Percentiles rank a stretch among this genome's conserved stretches.
phyloP scores from a whole-genome alignment of 2,888 invertebrate species.

The Xestobium rufovillosum region DNA sequence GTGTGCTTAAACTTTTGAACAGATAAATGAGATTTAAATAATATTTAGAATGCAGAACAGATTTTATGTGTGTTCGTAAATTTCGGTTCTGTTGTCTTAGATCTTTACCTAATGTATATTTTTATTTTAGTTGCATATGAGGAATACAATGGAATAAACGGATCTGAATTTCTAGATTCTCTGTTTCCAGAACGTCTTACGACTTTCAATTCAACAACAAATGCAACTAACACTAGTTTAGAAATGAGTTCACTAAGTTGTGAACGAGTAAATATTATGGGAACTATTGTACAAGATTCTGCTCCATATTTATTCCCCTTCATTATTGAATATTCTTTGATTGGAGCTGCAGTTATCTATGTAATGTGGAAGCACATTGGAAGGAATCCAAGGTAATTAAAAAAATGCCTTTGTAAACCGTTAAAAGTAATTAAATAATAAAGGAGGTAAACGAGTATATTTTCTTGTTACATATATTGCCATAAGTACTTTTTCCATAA shows the following conservation, averaged over 20 bases:
- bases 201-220: conserved; percentile 34
- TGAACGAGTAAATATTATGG: conserved; percentile 83
- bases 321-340: conserved; percentile 91
- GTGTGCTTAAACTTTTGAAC: no score
- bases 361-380: conserved; percentile 96
- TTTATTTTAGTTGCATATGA: conserved; percentile 22
- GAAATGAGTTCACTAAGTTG: conserved; percentile 51
- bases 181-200: conserved; percentile 37
- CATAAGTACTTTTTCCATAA: no score
- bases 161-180: conserved; percentile 34
- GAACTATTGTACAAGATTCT: conserved; percentile 84
- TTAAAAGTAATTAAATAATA: neutral
- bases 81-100: neutral
- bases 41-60: no score
- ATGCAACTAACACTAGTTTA: conserved; percentile 47
- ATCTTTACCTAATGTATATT: conserved; percentile 1
- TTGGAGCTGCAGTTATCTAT: conserved; percentile 91
- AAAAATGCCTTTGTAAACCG: no score
- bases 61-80: no score
- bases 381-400: conserved; percentile 66
- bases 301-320: conserved; percentile 94
- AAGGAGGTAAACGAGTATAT: neutral
- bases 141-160: conserved; percentile 23
- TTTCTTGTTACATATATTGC: no score
- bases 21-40: no score